Evolutionary conservation across 2,888 invertebrate genomes (phyloP).

Genomic region (Boloria euphrosyne): DNA sequence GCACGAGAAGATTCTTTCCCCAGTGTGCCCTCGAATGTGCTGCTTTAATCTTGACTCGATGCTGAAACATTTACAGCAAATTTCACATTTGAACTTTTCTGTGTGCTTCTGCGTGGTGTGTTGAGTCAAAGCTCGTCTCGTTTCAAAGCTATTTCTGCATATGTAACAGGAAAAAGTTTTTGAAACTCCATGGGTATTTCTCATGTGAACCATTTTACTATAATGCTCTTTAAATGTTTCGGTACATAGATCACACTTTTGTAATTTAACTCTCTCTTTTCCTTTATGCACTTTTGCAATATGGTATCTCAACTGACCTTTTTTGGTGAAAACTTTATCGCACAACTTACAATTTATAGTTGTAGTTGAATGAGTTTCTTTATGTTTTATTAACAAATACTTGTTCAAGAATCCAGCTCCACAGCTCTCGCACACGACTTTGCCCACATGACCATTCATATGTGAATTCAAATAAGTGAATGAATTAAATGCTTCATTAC

Average conservation of each 20-base stretch:
- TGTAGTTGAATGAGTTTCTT: constrained; percentile 50
- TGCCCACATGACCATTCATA: constrained; percentile 59
- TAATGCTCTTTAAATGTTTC: constrained; percentile 59
- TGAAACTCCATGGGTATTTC: constrained; percentile 52
- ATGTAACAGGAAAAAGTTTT: constrained; percentile 53
- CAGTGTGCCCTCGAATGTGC: constrained; percentile 67
- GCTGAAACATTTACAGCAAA: constrained; percentile 70
- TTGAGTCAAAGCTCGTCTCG: constrained; percentile 55
- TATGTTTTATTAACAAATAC: constrained; percentile 54
- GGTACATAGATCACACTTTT: constrained; percentile 55
- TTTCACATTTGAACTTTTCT: constrained; percentile 67
- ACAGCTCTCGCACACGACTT: constrained; percentile 62
- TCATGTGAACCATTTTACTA: constrained; percentile 55
- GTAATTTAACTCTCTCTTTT: constrained; percentile 46
- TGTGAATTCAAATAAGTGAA: constrained; percentile 56
- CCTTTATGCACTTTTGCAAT: constrained; percentile 60
- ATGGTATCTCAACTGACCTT: constrained; percentile 69
- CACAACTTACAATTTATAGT: constrained; percentile 59
- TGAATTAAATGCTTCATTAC: constrained; percentile 49
- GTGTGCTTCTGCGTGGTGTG: constrained; percentile 62
- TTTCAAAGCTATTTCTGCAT: constrained; percentile 51
- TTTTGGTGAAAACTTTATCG: constrained; percentile 64
- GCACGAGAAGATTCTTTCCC: constrained; percentile 67
- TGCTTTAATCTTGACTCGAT: constrained; percentile 69
- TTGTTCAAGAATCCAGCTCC: constrained; percentile 59